Evolutionary conservation across 2,113 vertebrate species (phyloP).

Genomic region (Cyphomyrus plagiostoma): DNA sequence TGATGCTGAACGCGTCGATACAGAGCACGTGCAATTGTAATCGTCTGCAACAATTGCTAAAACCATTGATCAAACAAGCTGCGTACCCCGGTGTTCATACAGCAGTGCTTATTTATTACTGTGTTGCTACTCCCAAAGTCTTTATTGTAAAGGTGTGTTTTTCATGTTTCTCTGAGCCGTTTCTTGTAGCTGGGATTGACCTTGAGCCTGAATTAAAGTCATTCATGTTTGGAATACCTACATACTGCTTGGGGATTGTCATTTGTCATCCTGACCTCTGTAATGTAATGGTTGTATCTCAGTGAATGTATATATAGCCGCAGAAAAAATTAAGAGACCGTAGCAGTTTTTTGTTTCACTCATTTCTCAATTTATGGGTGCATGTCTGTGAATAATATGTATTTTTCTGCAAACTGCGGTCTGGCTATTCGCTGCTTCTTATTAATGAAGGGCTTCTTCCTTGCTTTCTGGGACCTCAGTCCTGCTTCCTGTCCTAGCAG

Average conservation of each 20-base stretch:
- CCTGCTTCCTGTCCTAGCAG: too few species aligned
- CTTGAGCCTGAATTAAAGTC: conserved; percentile 16
- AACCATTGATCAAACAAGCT: neutral
- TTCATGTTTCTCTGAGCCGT: neutral
- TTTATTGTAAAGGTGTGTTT: neutral
- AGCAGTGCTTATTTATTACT: too few species aligned
- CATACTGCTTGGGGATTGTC: neutral
- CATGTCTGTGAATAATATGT: too few species aligned
- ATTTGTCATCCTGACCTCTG: conserved; percentile 17
- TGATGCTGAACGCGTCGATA: neutral
- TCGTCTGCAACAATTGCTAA: neutral
- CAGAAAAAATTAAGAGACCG: too few species aligned
- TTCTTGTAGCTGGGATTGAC: neutral
- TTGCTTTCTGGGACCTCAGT: too few species aligned
- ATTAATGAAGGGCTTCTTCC: too few species aligned
- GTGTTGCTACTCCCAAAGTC: neutral
- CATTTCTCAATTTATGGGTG: too few species aligned
- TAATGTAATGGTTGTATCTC: conserved; percentile 14
- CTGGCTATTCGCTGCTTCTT: too few species aligned
- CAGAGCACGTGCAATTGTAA: neutral
- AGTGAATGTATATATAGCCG: neutral
- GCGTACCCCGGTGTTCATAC: neutral
- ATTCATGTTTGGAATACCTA: conserved; percentile 9
- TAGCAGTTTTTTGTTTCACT: too few species aligned
- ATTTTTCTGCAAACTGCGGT: too few species aligned